These are phyloP conservation scores for Parnassius apollo DNA, from an alignment of 2,888 invertebrate genomes.

Conservation along the genomic window DNA sequence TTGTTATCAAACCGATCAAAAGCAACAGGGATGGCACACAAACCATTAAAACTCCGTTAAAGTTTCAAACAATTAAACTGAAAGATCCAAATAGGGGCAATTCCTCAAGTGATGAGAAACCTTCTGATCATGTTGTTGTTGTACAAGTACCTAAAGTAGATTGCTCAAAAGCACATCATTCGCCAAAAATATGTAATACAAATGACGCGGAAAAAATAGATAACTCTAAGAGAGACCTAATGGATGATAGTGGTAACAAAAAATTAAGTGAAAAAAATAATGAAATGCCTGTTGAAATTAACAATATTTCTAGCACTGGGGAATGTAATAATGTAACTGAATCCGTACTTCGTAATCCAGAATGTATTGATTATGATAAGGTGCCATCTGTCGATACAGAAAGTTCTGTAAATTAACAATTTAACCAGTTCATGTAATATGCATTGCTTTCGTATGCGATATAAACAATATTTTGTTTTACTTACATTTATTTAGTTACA, in stretches of 20 bases:
- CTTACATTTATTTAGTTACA: slow-evolving; percentile 25
- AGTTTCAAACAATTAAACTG: slow-evolving; percentile 87
- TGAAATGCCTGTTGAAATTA: neutral
- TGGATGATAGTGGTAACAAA: slow-evolving; percentile 6
- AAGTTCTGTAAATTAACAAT: slow-evolving; percentile 6
- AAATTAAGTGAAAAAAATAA: slow-evolving; percentile 12
- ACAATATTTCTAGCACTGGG: neutral
- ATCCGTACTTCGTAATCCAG: neutral
- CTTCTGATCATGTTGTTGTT: slow-evolving; percentile 62
- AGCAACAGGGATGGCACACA: slow-evolving; percentile 58
- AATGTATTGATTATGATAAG: neutral
- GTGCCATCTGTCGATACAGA: neutral
- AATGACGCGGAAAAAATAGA: slow-evolving; percentile 12
- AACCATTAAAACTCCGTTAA: slow-evolving; percentile 51
- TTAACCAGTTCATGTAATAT: slow-evolving; percentile 9
- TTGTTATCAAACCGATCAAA: slow-evolving; percentile 72
- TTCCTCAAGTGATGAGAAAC: slow-evolving; percentile 49
- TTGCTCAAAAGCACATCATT: slow-evolving; percentile 41
- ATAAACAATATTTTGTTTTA: slow-evolving; percentile 16
- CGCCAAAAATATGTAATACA: slow-evolving; percentile 19
- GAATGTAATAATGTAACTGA: slow-evolving; percentile 10
- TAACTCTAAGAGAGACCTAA: slow-evolving; percentile 26
- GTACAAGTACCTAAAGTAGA: slow-evolving; percentile 71
- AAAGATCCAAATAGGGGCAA: slow-evolving; percentile 57
- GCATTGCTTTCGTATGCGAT: slow-evolving; percentile 13